Evolutionary conservation across 2,888 invertebrate species (phyloP), one percentile per base, ranked within the genome.

Genomic region (Abrostola triplasia): DNA sequence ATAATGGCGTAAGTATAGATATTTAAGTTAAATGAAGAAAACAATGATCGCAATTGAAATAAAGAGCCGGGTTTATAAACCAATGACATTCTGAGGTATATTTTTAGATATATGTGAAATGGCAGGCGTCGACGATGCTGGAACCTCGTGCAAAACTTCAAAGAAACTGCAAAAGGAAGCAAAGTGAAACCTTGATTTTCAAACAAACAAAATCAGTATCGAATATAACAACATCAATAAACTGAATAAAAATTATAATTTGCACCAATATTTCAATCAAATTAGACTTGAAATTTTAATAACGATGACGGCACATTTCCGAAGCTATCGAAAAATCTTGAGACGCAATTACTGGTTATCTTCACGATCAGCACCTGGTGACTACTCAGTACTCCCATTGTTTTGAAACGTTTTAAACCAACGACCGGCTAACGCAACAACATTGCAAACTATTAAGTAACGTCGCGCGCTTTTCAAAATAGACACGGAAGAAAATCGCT

Each of bases 331-430:
- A 60, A 54, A 77, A 48, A 66, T 69, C 59, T 6, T 53, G 40
- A 64, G 57, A 65, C 50, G 41, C 51, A 53, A 63, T 50, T 36
- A 12, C 41, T 57, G 52, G 57, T 63, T 59, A 74, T 76, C 76
- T 65, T 53, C 44, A 57, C 58, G 57, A 73, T 77, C 70, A 59
- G 36, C 36, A n/a, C 36, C 65, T 62, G 74, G 73, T 67, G 73
- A 62, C 41, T 48, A 36, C 47, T 54, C 48, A 73, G 38, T 48
- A 36, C 47, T 54, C 48, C 73, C 51, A 79, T 80, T 82, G 81
- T 81, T 79, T 80, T 65, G 77, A 74, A 79, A 77, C 36, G n/a
- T 73, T 76, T 64, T 64, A 59, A 75, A 64, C 55, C 42, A 67
- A 62, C 57, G 36, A 63, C 53, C 52, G 56, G 11, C 38, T 51